These are phyloP conservation scores for Uromys caudimaculatus DNA, from an alignment of 2,797 vertebrate genomes.

Conservation along the genomic window DNA sequence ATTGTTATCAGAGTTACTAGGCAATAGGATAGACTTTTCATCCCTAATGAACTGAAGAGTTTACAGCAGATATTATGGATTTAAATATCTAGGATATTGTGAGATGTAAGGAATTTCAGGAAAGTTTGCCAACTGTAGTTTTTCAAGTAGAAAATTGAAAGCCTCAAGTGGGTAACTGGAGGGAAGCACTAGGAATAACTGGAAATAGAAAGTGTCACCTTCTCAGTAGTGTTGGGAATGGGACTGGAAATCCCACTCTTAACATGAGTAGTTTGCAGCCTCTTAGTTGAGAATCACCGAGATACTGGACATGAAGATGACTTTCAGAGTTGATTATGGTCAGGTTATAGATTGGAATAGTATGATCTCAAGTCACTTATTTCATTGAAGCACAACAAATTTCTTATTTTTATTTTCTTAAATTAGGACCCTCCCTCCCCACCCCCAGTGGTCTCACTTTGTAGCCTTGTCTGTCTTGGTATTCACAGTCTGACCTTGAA, in stretches of 20 bases:
- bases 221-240: background rate
- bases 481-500: background rate
- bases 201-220: background rate
- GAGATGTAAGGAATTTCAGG: constrained; percentile 36
- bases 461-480: background rate
- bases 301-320: constrained; percentile 45
- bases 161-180: background rate
- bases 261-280: background rate
- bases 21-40: background rate
- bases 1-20: constrained; percentile 29
- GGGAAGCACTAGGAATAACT: constrained; percentile 25
- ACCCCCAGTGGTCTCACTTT: background rate
- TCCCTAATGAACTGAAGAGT: background rate
- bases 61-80: background rate
- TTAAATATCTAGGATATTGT: constrained; percentile 32
- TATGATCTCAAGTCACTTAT: background rate
- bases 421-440: background rate
- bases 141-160: constrained; percentile 45
- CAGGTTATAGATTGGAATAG: constrained; percentile 15
- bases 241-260: background rate
- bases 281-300: constrained; percentile 38
- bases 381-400: constrained; percentile 2
- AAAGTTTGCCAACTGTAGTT: constrained; percentile 36
- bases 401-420: constrained; percentile 40
- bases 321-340: constrained; percentile 42